Percentiles rank a stretch among this genome's conserved stretches.
Conservation (phyloP, 2,797 vertebrate genomes). For the Gouania willdenowi region DNA sequence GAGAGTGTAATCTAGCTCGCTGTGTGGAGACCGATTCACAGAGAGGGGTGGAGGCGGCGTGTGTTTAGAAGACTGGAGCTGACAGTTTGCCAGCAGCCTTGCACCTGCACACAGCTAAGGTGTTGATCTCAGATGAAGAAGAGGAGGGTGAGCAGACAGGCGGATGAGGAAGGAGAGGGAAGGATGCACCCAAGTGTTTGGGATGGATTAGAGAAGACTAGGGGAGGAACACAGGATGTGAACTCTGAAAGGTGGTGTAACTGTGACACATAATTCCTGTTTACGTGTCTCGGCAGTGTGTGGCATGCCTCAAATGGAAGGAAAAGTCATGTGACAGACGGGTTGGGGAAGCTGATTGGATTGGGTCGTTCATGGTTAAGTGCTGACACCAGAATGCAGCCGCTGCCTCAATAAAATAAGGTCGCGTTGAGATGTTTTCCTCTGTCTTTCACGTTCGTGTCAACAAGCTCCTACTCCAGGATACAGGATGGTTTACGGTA, state of each 20-base stretch:
- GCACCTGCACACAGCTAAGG: constrained; percentile 71
- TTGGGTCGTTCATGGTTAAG: constrained; percentile 67
- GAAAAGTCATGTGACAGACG: constrained; percentile 37
- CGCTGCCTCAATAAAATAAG: constrained; percentile 57
- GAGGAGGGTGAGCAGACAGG: constrained; percentile 17
- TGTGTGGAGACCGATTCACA: constrained; percentile 52
- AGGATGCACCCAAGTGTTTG: constrained; percentile 37
- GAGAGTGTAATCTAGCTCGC: constrained; percentile 53
- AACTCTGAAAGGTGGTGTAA: constrained; percentile 13
- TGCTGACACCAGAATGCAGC: constrained; percentile 53
- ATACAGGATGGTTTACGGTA: constrained; percentile 5
- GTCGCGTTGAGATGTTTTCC: constrained; percentile 46
- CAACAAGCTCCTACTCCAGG: constrained; percentile 3
- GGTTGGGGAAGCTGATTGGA: constrained; percentile 55
- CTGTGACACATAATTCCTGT: constrained; percentile 46
- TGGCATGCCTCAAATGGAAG: constrained; percentile 11
- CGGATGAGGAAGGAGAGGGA: constrained; percentile 28
- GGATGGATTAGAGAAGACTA: constrained; percentile 40
- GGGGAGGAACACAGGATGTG: constrained; percentile 22
- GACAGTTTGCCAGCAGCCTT: constrained; percentile 73
- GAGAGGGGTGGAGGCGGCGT: constrained; percentile 43
- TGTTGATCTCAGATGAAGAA: constrained; percentile 62
- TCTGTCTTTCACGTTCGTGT: constrained; percentile 28
- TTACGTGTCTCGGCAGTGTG: constrained; percentile 21
- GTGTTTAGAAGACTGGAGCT: constrained; percentile 64